Percentiles rank a stretch among this genome's conserved stretches.
These are phyloP conservation scores for Mobula hypostoma DNA, from an alignment of 2,113 vertebrate species.

Conservation along the genomic window DNA sequence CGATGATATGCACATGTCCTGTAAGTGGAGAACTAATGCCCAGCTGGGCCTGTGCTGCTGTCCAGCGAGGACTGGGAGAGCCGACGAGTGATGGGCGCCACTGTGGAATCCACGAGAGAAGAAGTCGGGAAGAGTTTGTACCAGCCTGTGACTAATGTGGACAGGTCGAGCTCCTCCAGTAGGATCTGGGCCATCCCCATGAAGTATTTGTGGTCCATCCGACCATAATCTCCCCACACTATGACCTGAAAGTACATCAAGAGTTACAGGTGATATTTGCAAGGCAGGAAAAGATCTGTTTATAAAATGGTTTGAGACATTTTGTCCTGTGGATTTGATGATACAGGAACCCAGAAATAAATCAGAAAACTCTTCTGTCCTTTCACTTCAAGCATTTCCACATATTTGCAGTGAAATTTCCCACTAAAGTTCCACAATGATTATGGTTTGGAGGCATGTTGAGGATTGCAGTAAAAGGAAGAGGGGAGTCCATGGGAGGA, in stretches of 20 bases:
- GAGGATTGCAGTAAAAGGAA: too few species aligned
- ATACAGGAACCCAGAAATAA: background rate
- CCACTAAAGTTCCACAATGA: too few species aligned
- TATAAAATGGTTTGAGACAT: background rate
- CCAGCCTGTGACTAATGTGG: conserved; percentile 77
- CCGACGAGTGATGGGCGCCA: conserved; percentile 82
- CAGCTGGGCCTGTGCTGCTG: conserved; percentile 91
- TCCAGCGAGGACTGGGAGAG: conserved; percentile 96
- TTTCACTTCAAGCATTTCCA: too few species aligned
- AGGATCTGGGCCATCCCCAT: conserved; percentile 98
- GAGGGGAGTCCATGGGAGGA: too few species aligned
- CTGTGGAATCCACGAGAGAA: conserved; percentile 87
- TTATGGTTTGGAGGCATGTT: too few species aligned
- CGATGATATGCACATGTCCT: background rate
- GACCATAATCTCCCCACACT: conserved; percentile 95
- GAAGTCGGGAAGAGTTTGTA: conserved; percentile 98
- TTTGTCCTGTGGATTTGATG: background rate
- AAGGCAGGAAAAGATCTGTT: background rate
- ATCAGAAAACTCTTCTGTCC: too few species aligned
- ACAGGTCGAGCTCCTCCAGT: conserved; percentile 91
- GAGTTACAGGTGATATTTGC: background rate
- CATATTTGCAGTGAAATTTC: too few species aligned
- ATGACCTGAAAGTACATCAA: conserved; percentile 67
- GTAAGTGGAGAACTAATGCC: conserved; percentile 61
- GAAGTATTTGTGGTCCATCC: conserved; percentile 99